These are phyloP conservation scores for Lapara coniferarum DNA, from an alignment of 2,888 invertebrate species.

Conservation along the genomic window DNA sequence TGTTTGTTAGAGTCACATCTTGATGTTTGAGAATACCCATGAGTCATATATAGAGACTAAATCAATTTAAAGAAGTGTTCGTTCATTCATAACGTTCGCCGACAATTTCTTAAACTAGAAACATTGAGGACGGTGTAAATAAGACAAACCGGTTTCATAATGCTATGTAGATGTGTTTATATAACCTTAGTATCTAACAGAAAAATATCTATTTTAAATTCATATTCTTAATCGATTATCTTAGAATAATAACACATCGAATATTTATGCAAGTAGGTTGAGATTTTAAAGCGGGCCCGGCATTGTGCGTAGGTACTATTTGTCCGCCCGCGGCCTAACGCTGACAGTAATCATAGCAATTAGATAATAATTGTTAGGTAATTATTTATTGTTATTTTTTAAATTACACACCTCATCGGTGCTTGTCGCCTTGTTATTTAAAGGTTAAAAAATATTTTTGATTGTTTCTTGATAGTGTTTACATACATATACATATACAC, in stretches of 20 bases:
- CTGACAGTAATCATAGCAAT: neutral
- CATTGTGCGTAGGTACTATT: neutral
- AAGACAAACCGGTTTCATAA: neutral
- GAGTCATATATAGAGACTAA: neutral
- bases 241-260: no score
- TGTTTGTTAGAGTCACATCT: neutral
- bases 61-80: slow-evolving; percentile 2
- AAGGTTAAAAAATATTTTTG: no score
- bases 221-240: neutral
- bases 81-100: neutral
- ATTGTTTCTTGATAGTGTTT: no score
- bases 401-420: no score
- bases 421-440: no score
- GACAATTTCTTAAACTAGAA: neutral
- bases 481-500: no score
- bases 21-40: neutral
- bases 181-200: neutral
- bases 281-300: neutral
- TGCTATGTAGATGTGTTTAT: neutral
- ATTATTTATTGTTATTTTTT: no score
- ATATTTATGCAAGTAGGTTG: slow-evolving; percentile 4
- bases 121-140: neutral
- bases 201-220: neutral
- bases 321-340: neutral
- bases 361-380: neutral